These are phyloP conservation scores for Syrrhaptes paradoxus DNA, from an alignment of 2,113 vertebrate species.

Conservation along the genomic window DNA sequence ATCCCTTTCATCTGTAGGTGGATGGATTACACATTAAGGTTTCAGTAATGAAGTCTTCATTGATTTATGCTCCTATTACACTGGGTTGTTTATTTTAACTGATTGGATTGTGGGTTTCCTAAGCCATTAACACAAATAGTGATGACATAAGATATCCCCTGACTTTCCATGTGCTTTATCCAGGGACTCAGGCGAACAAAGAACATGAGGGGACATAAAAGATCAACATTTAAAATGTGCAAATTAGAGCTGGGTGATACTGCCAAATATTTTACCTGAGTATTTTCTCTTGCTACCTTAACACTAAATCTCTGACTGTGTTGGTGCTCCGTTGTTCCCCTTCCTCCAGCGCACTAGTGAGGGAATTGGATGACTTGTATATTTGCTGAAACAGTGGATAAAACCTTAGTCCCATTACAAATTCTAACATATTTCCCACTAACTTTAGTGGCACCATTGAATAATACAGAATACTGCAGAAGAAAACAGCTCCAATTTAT, in stretches of 20 bases:
- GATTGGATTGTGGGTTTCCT: slow-evolving; percentile 69
- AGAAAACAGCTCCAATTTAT: neutral
- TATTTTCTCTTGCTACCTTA: slow-evolving; percentile 5
- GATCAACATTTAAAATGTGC: slow-evolving; percentile 13
- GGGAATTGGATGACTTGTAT: neutral
- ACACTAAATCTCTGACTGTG: neutral
- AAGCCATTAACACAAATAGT: slow-evolving; percentile 70
- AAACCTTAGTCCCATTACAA: neutral
- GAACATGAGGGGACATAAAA: neutral
- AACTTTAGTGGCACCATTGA: neutral
- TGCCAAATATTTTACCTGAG: slow-evolving; percentile 13
- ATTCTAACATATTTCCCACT: neutral
- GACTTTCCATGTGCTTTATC: slow-evolving; percentile 17
- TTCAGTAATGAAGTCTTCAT: slow-evolving; percentile 70
- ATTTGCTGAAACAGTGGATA: neutral
- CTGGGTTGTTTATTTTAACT: slow-evolving; percentile 69
- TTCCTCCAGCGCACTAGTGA: neutral
- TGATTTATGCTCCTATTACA: slow-evolving; percentile 72
- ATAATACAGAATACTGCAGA: neutral
- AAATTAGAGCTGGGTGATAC: slow-evolving; percentile 19
- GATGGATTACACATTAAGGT: slow-evolving; percentile 69
- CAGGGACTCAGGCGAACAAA: slow-evolving; percentile 30
- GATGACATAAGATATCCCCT: slow-evolving; percentile 63
- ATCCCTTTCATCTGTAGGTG: slow-evolving; percentile 57
- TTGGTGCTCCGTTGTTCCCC: neutral